phyloP scores from a whole-genome alignment of 2,113 vertebrate genomes.

The Orthonyx spaldingii region DNA sequence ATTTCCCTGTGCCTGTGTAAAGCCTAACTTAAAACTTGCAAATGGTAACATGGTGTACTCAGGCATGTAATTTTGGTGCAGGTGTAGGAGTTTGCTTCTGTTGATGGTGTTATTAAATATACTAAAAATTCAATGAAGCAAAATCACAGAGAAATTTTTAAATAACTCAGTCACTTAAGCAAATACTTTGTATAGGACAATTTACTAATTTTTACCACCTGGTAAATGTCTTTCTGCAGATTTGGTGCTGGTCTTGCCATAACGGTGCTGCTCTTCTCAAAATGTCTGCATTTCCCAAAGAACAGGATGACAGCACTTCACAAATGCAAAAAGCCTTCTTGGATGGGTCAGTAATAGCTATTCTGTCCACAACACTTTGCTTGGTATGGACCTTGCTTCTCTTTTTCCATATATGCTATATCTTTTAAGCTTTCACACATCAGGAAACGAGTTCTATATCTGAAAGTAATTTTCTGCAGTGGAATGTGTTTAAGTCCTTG shows the following conservation, averaged over 20 bases:
- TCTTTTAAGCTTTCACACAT: constrained; percentile 20
- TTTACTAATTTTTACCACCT: background rate
- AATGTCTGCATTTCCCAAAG: constrained; percentile 76
- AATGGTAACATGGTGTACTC: background rate
- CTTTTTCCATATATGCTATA: constrained; percentile 37
- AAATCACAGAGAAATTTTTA: background rate
- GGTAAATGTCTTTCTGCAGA: constrained; percentile 63
- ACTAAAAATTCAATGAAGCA: background rate
- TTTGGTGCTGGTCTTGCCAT: constrained; percentile 89
- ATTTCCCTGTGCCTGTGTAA: background rate
- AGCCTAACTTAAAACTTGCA: background rate
- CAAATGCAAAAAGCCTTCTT: constrained; percentile 78
- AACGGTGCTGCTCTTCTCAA: constrained; percentile 84
- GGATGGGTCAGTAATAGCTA: constrained; percentile 76
- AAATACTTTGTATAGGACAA: background rate
- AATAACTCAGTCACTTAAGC: background rate
- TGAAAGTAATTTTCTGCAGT: background rate
- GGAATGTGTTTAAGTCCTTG: background rate
- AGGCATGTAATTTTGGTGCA: background rate
- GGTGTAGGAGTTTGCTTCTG: background rate
- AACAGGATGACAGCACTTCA: constrained; percentile 77
- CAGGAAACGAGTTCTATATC: background rate
- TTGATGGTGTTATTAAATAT: background rate
- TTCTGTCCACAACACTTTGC: constrained; percentile 44
- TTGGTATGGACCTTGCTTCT: constrained; percentile 56